These are phyloP conservation scores for Martes flavigula DNA, from an alignment of 2,797 vertebrate species.

Conservation along the genomic window DNA sequence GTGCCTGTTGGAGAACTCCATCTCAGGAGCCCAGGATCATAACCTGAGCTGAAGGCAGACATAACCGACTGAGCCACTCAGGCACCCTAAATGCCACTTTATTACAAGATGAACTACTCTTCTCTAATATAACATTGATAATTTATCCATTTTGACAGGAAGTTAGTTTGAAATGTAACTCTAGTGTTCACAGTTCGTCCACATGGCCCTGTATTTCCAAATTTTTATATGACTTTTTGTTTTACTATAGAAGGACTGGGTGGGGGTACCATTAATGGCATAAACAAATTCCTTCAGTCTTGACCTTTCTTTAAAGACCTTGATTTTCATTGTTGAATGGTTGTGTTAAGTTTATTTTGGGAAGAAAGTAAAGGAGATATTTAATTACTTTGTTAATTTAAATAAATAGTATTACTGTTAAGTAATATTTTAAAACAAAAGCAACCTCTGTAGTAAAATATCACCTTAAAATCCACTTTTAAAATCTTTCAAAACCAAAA, in stretches of 20 bases:
- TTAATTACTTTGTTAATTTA: background rate
- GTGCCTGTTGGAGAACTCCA: too few species aligned
- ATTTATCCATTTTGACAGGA: background rate
- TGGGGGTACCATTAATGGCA: background rate
- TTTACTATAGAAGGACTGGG: background rate
- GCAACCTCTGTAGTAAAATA: background rate
- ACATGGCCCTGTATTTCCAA: background rate
- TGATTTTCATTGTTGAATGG: background rate
- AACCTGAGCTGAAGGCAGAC: background rate
- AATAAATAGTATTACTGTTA: conserved; percentile 16
- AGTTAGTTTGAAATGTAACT: conserved; percentile 23
- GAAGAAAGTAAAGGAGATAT: background rate
- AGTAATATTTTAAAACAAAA: conserved; percentile 19
- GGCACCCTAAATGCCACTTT: background rate
- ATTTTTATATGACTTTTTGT: background rate
- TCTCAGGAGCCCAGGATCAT: background rate
- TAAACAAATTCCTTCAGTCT: background rate
- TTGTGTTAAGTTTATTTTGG: background rate
- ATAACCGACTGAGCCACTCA: background rate
- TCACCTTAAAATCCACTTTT: background rate
- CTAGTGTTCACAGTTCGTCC: background rate
- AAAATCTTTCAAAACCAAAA: background rate
- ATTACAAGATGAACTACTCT: background rate
- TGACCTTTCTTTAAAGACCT: conserved; percentile 38
- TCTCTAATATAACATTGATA: background rate